Conservation (phyloP, 2,888 invertebrate genomes). For the Podotricha telesiphe region DNA sequence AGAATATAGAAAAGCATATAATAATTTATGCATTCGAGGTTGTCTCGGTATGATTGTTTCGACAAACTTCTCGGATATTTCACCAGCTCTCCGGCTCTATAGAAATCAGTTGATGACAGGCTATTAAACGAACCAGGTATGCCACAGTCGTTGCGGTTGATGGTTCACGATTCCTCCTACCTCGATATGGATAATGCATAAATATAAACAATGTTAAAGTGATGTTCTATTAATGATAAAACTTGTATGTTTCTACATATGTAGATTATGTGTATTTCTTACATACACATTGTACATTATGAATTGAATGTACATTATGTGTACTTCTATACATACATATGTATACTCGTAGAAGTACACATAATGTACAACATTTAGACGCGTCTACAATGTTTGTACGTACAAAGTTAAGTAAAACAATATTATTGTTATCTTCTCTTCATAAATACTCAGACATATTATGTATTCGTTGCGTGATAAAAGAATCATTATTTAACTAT, state of each 20-base stretch:
- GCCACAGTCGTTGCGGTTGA: neutral
- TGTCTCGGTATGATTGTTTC: too few relatives aligned
- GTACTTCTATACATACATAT: neutral
- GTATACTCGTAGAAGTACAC: too few relatives aligned
- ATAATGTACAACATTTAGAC: neutral
- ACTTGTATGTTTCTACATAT: too few relatives aligned
- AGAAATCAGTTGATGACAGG: neutral
- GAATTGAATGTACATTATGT: too few relatives aligned
- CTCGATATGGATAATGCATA: neutral
- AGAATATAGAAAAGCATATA: too few relatives aligned
- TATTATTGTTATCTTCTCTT: constrained; percentile 18
- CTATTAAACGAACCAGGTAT: neutral
- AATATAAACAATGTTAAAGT: neutral
- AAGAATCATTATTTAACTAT: constrained; percentile 41
- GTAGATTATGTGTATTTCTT: too few relatives aligned
- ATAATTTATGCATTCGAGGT: too few relatives aligned
- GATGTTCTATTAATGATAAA: neutral
- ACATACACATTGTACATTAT: too few relatives aligned
- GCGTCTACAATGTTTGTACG: neutral
- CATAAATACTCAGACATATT: constrained; percentile 15
- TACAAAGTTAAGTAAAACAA: constrained; percentile 2
- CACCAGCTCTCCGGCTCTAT: neutral
- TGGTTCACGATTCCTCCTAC: neutral
- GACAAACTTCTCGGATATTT: neutral
- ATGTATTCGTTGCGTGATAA: constrained; percentile 30